Base-by-base conservation (phyloP, 2,113 vertebrate species). In the Nannobrachium achirus region DNA sequence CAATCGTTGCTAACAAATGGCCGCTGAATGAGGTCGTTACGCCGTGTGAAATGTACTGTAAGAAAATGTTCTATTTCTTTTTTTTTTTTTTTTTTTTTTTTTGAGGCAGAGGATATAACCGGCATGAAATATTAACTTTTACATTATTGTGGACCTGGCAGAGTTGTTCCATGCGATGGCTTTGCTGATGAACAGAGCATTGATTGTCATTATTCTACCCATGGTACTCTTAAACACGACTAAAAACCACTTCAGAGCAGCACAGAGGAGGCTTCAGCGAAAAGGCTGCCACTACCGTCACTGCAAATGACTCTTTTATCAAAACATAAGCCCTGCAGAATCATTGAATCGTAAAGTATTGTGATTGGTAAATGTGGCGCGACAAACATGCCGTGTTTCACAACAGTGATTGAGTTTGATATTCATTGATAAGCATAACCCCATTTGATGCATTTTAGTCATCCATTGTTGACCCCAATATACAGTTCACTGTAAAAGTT, bases 101-200 rank as follows among this genome's bases (percentile, higher is more conserved):
- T 25, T n/a, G 14, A 48, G 53, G 42, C 15, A 71, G 48, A 52
- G 10, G 10, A 14, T 60, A 15, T 60, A 42, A 49, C 7, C 63
- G 51, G 46, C 63, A 59, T 63, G 41, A 82, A 77, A 65, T 55
- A 65, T 73, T 40, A 61, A 56, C 45, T 74, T 69, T 52, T 25
- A 63, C 13, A 10, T 73, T 40, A 8, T 18, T 50, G 48, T 65
- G 15, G 45, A 69, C 10, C 48, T 63, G 38, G 49, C 45, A 65
- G 63, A 52, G 63, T 39, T 40, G 53, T 45, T 72, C 50, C 44
- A 71, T 57, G 65, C 66, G 69, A 73, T 63, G 63, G 63, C 62
- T 71, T 61, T 57, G 39, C 52, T 75, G 71, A 80, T 85, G 53
- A 75, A 79, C 81, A 79, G 75, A 61, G 40, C 65, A 78, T 66